phyloP scores from a whole-genome alignment of 1,140 invertebrate genomes.

The Drosophila pachea region DNA sequence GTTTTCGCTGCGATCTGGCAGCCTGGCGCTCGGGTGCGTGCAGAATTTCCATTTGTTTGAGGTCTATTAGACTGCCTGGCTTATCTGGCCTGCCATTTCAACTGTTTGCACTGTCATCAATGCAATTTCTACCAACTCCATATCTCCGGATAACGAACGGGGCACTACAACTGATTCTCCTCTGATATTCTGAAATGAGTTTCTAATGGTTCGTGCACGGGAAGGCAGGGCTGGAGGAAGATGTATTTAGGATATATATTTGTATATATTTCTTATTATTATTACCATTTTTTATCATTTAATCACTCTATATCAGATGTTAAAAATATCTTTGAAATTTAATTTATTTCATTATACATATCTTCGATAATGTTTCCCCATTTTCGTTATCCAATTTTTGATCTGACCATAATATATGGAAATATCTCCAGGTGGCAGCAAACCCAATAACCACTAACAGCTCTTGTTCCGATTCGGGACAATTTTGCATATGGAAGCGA shows the following conservation, averaged over 20 bases:
- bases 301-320: too few relatives aligned
- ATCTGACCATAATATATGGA: too few relatives aligned
- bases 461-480: not conserved
- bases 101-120: constrained; percentile 73
- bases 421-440: too few relatives aligned
- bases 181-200: not conserved
- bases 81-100: constrained; percentile 56
- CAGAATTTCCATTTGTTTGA: constrained; percentile 55
- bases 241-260: too few relatives aligned
- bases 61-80: constrained; percentile 34
- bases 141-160: constrained; percentile 4
- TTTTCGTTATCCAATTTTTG: too few relatives aligned
- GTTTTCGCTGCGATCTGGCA: constrained; percentile 8
- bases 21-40: constrained; percentile 39
- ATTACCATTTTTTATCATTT: too few relatives aligned
- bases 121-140: constrained; percentile 49
- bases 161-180: constrained; percentile 6
- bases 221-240: too few relatives aligned
- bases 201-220: not conserved
- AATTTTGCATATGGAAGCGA: not conserved
- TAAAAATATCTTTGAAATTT: too few relatives aligned
- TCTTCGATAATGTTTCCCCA: too few relatives aligned
- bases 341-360: too few relatives aligned
- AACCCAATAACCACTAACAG: too few relatives aligned
- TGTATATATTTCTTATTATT: too few relatives aligned